These are phyloP conservation scores for Imbricaverruca yamaguchii DNA, from an alignment of 2,888 invertebrate species.

Conservation along the genomic window DNA sequence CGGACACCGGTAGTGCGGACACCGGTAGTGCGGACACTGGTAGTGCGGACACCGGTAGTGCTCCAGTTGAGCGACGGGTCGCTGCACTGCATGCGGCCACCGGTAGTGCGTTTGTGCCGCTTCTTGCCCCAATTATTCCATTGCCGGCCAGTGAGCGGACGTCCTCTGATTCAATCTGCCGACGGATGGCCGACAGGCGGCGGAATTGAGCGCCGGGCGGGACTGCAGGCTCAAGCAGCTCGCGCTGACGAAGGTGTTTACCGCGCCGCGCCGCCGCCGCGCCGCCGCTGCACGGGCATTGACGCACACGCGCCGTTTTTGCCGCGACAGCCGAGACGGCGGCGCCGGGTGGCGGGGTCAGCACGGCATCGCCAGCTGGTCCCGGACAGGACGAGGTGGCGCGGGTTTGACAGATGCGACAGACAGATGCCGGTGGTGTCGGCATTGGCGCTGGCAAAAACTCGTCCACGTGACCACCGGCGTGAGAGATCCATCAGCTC, in stretches of 20 bases:
- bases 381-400: not conserved
- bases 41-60: no score
- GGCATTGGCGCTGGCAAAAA: no score
- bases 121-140: slow-evolving; percentile 12
- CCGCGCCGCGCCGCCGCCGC: not conserved
- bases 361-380: not conserved
- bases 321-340: not conserved
- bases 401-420: not conserved
- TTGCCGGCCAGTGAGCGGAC: not conserved
- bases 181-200: not conserved
- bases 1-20: no score
- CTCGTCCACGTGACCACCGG: no score
- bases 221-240: not conserved
- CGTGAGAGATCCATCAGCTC: no score
- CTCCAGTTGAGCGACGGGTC: no score
- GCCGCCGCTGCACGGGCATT: no score
- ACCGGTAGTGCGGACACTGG: no score
- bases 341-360: not conserved
- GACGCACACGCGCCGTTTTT: not conserved
- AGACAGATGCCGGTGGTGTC: no score
- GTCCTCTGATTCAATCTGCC: slow-evolving; percentile 8
- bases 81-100: no score
- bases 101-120: not conserved
- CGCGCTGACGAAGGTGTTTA: not conserved
- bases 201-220: not conserved